Conservation (phyloP, 30 jellyfish, hydroid and myxozoan species). For the Chironex yamaguchii region DNA sequence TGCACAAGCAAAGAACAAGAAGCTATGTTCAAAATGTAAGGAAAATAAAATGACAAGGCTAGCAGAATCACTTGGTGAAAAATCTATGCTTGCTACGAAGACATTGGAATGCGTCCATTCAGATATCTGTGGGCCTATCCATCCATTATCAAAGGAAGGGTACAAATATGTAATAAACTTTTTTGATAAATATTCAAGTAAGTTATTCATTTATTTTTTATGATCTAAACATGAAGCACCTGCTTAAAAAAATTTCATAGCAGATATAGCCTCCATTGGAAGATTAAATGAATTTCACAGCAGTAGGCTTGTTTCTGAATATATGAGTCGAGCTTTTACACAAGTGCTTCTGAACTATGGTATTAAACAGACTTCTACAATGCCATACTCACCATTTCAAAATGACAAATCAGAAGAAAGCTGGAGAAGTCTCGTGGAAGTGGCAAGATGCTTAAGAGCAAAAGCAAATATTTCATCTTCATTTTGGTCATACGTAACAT, state of each 20-base stretch:
- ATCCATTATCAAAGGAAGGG: conserved; percentile 49
- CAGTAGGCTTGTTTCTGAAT: conserved; percentile 22
- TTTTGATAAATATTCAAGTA: conserved; percentile 22
- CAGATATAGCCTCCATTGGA: conserved; percentile 50
- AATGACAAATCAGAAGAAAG: conserved; percentile 43
- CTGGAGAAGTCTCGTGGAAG: conserved; percentile 61
- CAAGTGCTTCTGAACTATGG: conserved; percentile 21
- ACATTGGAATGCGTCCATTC: conserved; percentile 52
- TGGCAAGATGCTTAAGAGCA: conserved; percentile 40
- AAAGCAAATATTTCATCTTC: conserved; percentile 26
- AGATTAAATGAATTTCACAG: conserved; percentile 32
- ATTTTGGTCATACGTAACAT: conserved; percentile 47
- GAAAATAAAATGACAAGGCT: conserved; percentile 55
- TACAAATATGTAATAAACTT: conserved; percentile 39
- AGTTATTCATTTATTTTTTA: neutral
- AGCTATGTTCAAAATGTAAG: conserved; percentile 35
- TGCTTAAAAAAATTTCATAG: conserved; percentile 10
- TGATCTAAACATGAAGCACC: conserved; percentile 50
- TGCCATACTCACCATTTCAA: conserved; percentile 32
- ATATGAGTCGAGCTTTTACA: conserved; percentile 21
- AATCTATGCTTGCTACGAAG: conserved; percentile 24
- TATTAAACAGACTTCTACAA: conserved; percentile 33
- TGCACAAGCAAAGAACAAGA: conserved; percentile 3
- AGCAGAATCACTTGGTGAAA: conserved; percentile 19
- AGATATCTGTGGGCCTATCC: conserved; percentile 57